phyloP scores from a whole-genome alignment of 2,113 vertebrate species.

The Alectura lathami region DNA sequence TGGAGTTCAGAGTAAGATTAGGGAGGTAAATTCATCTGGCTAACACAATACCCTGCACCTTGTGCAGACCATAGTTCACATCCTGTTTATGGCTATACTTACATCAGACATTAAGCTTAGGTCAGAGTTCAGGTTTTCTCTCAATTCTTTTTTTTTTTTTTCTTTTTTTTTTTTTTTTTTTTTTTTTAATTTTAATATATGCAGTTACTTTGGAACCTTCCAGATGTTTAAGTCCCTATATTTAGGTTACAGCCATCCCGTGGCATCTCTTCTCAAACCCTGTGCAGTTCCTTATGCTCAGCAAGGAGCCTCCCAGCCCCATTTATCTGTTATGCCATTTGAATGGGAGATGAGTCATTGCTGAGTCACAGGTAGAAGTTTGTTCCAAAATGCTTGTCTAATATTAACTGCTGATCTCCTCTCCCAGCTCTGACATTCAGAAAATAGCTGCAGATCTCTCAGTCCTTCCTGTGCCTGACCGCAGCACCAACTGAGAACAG shows the following conservation, averaged over 20 bases:
- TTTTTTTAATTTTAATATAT: too few relatives aligned
- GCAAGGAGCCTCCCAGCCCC: background rate
- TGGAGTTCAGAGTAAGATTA: background rate
- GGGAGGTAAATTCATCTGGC: background rate
- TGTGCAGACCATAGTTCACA: background rate
- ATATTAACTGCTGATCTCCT: background rate
- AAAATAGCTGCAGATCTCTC: background rate
- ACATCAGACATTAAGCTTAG: background rate
- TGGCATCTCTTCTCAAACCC: background rate
- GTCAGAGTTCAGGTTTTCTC: background rate
- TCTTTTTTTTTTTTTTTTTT: fast-evolving
- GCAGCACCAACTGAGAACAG: background rate
- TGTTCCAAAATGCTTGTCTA: background rate
- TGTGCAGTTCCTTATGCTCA: background rate
- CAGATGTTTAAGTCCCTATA: background rate
- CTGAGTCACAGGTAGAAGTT: background rate
- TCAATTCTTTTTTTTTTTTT: background rate
- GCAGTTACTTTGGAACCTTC: background rate
- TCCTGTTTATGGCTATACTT: background rate
- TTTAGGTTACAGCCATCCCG: background rate
- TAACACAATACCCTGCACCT: background rate
- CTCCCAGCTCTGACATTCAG: background rate
- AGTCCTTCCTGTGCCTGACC: background rate
- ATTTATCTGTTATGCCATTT: background rate
- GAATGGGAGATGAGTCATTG: background rate